A percentile compares a stretch with the other conserved stretches of the same genome.
Evolutionary conservation across 2,888 invertebrate species (phyloP).

Genomic region (Lumbricus terrestris): DNA sequence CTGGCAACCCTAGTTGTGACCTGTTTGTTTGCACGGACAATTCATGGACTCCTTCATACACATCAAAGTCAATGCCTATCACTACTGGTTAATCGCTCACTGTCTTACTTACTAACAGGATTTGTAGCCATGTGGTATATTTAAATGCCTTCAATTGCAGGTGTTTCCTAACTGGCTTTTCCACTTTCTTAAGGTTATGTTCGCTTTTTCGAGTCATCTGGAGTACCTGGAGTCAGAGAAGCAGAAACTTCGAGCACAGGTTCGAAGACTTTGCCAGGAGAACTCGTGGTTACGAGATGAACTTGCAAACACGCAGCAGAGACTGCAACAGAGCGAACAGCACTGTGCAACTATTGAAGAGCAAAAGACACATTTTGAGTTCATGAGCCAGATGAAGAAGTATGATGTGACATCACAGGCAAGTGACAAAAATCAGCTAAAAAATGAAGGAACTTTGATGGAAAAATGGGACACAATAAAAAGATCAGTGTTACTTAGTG

Average conservation of each 20-base stretch:
- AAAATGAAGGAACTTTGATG: not conserved
- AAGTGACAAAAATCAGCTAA: not conserved
- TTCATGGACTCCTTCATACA: not conserved
- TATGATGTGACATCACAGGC: slow-evolving; percentile 61
- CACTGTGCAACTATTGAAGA: slow-evolving; percentile 89
- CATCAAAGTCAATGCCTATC: not conserved
- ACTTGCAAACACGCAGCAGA: slow-evolving; percentile 18
- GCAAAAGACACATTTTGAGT: slow-evolving; percentile 94
- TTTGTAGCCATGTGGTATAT: not conserved
- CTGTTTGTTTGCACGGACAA: too few species aligned
- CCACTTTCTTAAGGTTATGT: slow-evolving; percentile 78
- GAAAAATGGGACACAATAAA: not conserved
- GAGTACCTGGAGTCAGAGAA: slow-evolving; percentile 94
- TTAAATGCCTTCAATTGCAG: not conserved
- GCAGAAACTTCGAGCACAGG: slow-evolving; percentile 96
- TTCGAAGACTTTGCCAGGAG: slow-evolving; percentile 60
- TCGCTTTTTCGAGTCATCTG: slow-evolving; percentile 90
- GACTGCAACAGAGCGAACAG: slow-evolving; percentile 85
- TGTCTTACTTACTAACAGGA: not conserved
- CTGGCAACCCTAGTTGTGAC: too few species aligned
- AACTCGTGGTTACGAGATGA: slow-evolving; percentile 19
- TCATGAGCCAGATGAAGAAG: slow-evolving; percentile 89
- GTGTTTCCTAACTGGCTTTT: not conserved
- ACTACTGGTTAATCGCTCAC: not conserved
- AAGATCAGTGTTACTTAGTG: too few species aligned